phyloP scores from a whole-genome alignment of 2,888 invertebrate species.

The Trimorus sp. region DNA sequence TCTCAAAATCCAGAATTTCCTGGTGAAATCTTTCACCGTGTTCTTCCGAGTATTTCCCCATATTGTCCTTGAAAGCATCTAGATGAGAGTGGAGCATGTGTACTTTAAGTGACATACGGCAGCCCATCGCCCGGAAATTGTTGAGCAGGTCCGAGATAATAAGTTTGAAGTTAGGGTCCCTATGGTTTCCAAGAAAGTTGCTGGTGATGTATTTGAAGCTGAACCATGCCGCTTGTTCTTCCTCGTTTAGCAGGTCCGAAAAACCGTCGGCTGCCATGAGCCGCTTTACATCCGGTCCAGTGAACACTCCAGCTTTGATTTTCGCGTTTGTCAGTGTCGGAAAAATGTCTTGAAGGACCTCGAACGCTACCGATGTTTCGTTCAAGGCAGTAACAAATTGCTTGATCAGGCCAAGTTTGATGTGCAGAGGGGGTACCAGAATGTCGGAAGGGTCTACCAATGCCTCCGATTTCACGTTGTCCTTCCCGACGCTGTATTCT shows the following conservation, averaged over 20 bases:
- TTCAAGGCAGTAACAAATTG: constrained; percentile 47
- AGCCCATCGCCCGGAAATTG: constrained; percentile 65
- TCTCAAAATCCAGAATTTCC: constrained; percentile 70
- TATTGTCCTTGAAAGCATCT: constrained; percentile 69
- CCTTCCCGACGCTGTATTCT: constrained; percentile 59
- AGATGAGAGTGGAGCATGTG: constrained; percentile 73
- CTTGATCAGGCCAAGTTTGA: constrained; percentile 51
- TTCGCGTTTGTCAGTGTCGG: constrained; percentile 46
- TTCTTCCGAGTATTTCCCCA: constrained; percentile 71
- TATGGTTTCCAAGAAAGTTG: constrained; percentile 70
- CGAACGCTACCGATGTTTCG: constrained; percentile 30
- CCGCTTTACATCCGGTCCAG: constrained; percentile 47
- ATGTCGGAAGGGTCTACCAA: constrained; percentile 28
- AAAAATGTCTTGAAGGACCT: constrained; percentile 34
- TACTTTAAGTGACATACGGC: constrained; percentile 69
- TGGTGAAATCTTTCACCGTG: constrained; percentile 74
- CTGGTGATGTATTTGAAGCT: constrained; percentile 51
- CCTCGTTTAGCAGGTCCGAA: constrained; percentile 25
- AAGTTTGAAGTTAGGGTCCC: constrained; percentile 69
- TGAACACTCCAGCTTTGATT: constrained; percentile 59
- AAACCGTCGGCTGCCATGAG: constrained; percentile 7
- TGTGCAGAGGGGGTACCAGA: constrained; percentile 47
- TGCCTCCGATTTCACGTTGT: constrained; percentile 59
- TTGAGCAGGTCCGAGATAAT: constrained; percentile 64
- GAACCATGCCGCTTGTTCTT: constrained; percentile 54